Percentiles rank a stretch among this genome's conserved stretches.
Evolutionary conservation across 2,113 vertebrate species (phyloP).

Genomic region (Takifugu bimaculatus): DNA sequence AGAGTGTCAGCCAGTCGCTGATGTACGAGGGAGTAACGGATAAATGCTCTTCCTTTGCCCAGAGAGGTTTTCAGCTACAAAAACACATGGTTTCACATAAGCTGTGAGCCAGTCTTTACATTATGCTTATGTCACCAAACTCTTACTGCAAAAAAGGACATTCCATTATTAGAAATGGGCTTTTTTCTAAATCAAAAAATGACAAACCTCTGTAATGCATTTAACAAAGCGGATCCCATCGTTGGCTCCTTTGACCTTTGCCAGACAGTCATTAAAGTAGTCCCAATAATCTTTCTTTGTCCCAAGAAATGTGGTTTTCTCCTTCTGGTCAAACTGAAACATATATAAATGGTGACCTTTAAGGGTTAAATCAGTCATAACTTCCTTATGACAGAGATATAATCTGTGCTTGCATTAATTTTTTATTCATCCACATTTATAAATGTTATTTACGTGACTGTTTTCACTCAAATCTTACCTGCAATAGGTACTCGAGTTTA

Average conservation of each 20-base stretch:
- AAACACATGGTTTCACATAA: neutral
- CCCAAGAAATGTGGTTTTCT: slow-evolving; percentile 88
- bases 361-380: too few relatives aligned
- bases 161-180: neutral
- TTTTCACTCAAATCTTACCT: slow-evolving; percentile 73
- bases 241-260: slow-evolving; percentile 91
- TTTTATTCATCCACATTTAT: too few relatives aligned
- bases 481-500: slow-evolving; percentile 95
- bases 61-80: slow-evolving; percentile 88
- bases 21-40: slow-evolving; percentile 93
- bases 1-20: slow-evolving; percentile 92
- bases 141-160: neutral
- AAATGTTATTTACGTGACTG: too few relatives aligned
- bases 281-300: slow-evolving; percentile 96
- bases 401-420: too few relatives aligned
- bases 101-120: neutral
- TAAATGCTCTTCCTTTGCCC: slow-evolving; percentile 91
- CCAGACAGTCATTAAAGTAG: slow-evolving; percentile 90
- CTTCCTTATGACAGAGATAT: too few relatives aligned
- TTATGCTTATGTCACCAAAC: neutral
- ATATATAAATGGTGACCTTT: neutral
- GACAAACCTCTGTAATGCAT: slow-evolving; percentile 87
- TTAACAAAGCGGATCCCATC: slow-evolving; percentile 97
- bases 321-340: slow-evolving; percentile 92
- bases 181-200: neutral